Evolutionary conservation across 2,113 vertebrate genomes (phyloP), one percentile per base, ranked within the genome.

Genomic region (Gambusia holbrooki): DNA sequence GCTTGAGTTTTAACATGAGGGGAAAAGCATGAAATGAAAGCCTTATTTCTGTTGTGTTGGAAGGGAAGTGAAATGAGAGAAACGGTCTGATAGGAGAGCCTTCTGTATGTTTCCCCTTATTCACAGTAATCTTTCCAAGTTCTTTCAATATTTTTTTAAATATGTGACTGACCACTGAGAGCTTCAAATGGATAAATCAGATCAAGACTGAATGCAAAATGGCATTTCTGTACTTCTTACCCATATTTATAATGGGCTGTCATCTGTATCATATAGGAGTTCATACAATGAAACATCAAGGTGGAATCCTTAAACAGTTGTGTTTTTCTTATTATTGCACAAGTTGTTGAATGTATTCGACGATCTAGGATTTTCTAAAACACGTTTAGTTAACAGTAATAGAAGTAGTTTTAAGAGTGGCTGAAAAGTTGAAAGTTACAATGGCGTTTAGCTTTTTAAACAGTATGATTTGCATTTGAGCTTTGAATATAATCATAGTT

Each of bases 301-400:
- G 74, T 54, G 42, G 71, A 74, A 37, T 37, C 73, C 66, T 81
- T 79, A 35, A 1, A 13, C 58, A 51, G 74, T 33, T 75, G 22
- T 71, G 62, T 65, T 51, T 32, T 30, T 19, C 64, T 13, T 58
- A 32, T 79, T 86, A 83, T 93, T 92, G 88, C 88, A 91, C 85
- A 90, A 76, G 74, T 81, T 71, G 69, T 87, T 91, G 86, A 91
- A 93, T 89, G 87, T 90, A 90, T 75, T 72, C 77, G 63, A 66
- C 83, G 82, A 68, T 66, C 70, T 76, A 76, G 69, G 54, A 71
- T 68, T 76, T 71, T 72, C 22, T 62, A 27, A 73, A 84, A 65
- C 68, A 62, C 81, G 84, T 75, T 2, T 25, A 61, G 30, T 0
- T 77, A 40, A 73, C 76, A 72, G 73, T 76, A 71, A 87, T 71